Evolutionary conservation across 2,113 vertebrate species (phyloP), one percentile per base, ranked within the genome.

Genomic region (Penelope pileata): DNA sequence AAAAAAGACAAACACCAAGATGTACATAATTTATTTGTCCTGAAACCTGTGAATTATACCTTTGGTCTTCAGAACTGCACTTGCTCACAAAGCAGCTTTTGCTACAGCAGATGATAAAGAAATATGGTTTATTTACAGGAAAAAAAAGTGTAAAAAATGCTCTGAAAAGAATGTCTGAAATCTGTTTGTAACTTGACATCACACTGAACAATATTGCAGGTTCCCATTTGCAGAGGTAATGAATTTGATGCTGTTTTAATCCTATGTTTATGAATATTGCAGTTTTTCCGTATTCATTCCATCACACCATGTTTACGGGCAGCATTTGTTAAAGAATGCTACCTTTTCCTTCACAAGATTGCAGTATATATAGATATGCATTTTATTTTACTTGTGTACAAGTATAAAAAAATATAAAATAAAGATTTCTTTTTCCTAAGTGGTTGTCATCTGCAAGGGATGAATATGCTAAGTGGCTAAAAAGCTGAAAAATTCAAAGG

Each of bases 361-460:
- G 98, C 98, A 97, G 98, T 98, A 98, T 98, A 98, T 98, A 99
- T 98, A 99, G 98, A 99, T 99, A 99, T 98, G 99, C 98, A 99
- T 99, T 99, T 99, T 99, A 99, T 99, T 99, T 99, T 99, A 99
- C 98, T 99, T 99, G 99, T 99, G 99, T 99, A 99, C 98, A 99
- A 99, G 98, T 98, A 99, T 98, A 62, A 85, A 85, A 94, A 88
- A 87, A 98, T 97, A 99, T 98, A 97, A 99, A 99, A 99, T 98
- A 98, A 98, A 98, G 97, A 98, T 97, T 97, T 98, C 96, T 94
- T 97, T 98, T 98, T 98, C 97, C 90, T 97, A 97, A 77, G 18
- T 69, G 43, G 53, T 96, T 92, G 94, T 96, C 59, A 81, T 94
- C 85, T 94, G 68, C 79, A 16, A 93, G 83, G 67, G 64, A 34